A percentile compares a stretch with the other conserved stretches of the same genome.
Evolutionary conservation across 2,797 vertebrate species (phyloP).

Genomic region (Anniella stebbinsi): DNA sequence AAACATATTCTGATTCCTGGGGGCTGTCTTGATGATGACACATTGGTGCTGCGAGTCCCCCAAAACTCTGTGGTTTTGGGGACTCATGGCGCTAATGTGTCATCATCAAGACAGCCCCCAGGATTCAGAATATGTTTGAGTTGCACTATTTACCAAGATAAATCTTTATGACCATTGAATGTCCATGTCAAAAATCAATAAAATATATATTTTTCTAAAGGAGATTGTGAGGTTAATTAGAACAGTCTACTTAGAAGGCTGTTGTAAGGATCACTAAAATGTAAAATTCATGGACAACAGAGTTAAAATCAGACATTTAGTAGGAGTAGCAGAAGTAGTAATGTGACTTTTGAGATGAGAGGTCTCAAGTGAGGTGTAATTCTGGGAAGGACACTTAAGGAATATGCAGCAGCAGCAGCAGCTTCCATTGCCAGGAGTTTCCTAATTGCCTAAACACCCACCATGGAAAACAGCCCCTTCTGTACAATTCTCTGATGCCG

Average conservation of each 20-base stretch:
- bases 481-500: not conserved
- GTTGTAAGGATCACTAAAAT: not conserved
- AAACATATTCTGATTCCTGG: too few relatives aligned
- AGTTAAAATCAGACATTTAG: not conserved
- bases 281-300: not conserved
- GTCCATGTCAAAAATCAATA: not conserved
- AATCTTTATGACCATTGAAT: not conserved
- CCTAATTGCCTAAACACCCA: not conserved
- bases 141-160: not conserved
- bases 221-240: not conserved
- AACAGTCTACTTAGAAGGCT: not conserved
- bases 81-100: too few relatives aligned
- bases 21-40: too few relatives aligned
- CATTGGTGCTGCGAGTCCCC: too few relatives aligned
- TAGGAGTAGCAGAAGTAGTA: not conserved
- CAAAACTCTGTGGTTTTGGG: too few relatives aligned
- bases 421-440: not conserved
- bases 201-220: not conserved
- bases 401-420: not conserved
- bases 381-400: not conserved
- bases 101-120: too few relatives aligned
- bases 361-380: not conserved
- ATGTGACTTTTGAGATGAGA: not conserved
- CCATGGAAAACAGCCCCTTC: not conserved
- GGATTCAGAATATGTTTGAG: not conserved